Conservation (phyloP, 2,888 invertebrate genomes). For the Tupiocoris notatus region DNA sequence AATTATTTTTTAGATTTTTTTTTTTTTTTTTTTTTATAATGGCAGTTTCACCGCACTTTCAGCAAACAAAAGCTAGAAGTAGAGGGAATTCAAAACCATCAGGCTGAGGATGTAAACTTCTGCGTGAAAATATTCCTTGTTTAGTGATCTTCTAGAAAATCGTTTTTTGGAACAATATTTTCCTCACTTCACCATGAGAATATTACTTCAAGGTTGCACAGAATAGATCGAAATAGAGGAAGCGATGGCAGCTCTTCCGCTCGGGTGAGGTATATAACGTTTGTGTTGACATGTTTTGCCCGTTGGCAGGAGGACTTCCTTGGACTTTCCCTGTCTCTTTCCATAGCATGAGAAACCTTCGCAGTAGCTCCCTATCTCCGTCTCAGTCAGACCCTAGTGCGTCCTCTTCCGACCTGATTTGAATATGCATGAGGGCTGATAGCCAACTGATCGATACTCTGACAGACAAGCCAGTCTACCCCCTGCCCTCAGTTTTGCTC, state of each 20-base stretch:
- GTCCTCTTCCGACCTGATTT: conserved; percentile 29
- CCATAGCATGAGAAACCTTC: not conserved
- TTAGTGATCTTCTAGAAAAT: no score
- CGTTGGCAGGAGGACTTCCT: conserved; percentile 35
- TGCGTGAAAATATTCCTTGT: no score
- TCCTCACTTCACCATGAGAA: no score
- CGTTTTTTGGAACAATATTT: no score
- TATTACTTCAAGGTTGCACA: no score
- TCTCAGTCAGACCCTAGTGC: not conserved
- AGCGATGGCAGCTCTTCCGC: conserved; percentile 16
- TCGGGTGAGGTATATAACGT: conserved; percentile 41
- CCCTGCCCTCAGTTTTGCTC: not conserved
- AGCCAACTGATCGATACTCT: conserved; percentile 48
- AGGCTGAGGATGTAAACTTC: no score
- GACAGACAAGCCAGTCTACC: conserved; percentile 45
- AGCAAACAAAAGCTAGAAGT: no score
- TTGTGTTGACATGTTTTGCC: conserved; percentile 44
- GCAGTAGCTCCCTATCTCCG: not conserved
- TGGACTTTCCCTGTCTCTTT: not conserved
- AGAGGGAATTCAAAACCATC: no score
- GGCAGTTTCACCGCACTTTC: no score
- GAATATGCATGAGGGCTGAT: conserved; percentile 49
- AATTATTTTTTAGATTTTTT: no score
- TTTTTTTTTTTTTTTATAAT: no score
- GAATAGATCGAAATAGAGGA: no score